Evolutionary conservation across 2,888 invertebrate species (phyloP), one percentile per base, ranked within the genome.

Genomic region (Poecilobothrus nobilitatus): DNA sequence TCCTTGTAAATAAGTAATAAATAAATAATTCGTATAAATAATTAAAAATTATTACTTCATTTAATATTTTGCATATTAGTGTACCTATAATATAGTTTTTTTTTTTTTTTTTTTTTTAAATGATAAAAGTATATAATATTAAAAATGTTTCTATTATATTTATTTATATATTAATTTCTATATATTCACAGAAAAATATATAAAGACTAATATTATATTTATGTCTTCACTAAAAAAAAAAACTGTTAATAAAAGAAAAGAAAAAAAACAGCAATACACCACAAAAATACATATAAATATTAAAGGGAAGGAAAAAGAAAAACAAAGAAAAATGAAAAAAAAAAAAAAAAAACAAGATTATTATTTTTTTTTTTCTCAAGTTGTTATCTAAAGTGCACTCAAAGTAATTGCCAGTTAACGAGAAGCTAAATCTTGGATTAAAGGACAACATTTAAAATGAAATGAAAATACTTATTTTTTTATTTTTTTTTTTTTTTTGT

Each of bases 391-490:
- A 63, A 63, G 44, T 66, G 66, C 67, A 69, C 69, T 69, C 67
- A 67, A 69, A 69, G 66, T 69, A 69, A 69, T 69, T 69, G 67
- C 67, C 67, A 69, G 67, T 66, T 69, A 69, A 69, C 67, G 67
- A 69, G 69, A 69, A 68, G 37, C 41, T 66, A 69, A 68, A 68
- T 63, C 44, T 65, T 22, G 44, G 67, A 66, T 66, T 68, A 22
- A 63, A 15, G 27, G 27, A 63, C 63, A 63, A 53, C 15, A 6
- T 53, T 53, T 53, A 12, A 53, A 53, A 53, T 22, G 12, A 63
- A 63, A 63, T 63, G 27, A 63, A 63, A 53, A 53, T 53, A 18
- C 6, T 12, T 18, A 27, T 27, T 27, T 4, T 27, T 27, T 4
- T 27, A 4, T 27, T 27, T 27, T 27, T 27, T 27, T 27, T 27